Percentiles rank a stretch among this genome's conserved stretches.
These are phyloP conservation scores for Lerista edwardsae DNA, from an alignment of 2,797 vertebrate species.

Conservation along the genomic window DNA sequence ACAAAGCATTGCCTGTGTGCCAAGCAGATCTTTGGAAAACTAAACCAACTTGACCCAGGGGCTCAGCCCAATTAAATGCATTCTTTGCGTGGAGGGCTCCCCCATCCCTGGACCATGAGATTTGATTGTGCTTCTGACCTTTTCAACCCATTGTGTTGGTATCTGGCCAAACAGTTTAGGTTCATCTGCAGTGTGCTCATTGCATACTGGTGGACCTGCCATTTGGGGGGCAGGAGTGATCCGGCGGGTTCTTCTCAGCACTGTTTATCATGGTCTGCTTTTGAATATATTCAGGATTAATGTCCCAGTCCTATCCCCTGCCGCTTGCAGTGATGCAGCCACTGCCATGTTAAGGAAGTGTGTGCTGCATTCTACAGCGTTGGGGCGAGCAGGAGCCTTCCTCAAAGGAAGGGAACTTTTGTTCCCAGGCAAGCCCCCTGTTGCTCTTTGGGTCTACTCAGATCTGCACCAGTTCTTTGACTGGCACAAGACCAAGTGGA, in stretches of 20 bases:
- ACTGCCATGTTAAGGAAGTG: no score
- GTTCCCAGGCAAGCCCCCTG: no score
- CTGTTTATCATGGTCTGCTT: neutral
- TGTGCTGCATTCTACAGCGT: no score
- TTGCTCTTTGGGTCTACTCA: no score
- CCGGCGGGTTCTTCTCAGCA: no score
- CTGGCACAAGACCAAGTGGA: no score
- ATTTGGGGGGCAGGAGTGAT: neutral
- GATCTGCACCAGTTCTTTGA: no score
- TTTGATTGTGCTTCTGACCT: constrained; percentile 64
- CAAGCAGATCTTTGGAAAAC: constrained; percentile 24
- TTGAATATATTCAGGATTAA: neutral
- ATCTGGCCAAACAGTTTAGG: constrained; percentile 69
- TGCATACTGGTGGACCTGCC: neutral
- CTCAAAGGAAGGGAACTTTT: no score
- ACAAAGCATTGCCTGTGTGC: constrained; percentile 63
- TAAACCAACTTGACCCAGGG: constrained; percentile 61
- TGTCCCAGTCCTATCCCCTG: no score
- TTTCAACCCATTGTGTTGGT: constrained; percentile 73
- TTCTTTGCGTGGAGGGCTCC: neutral
- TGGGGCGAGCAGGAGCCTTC: no score
- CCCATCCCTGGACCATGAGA: constrained; percentile 36
- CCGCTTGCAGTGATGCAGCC: no score
- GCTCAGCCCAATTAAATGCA: constrained; percentile 36
- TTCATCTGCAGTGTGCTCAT: constrained; percentile 43